phyloP scores from a whole-genome alignment of 1,140 invertebrate species.

The Eciton burchellii region DNA sequence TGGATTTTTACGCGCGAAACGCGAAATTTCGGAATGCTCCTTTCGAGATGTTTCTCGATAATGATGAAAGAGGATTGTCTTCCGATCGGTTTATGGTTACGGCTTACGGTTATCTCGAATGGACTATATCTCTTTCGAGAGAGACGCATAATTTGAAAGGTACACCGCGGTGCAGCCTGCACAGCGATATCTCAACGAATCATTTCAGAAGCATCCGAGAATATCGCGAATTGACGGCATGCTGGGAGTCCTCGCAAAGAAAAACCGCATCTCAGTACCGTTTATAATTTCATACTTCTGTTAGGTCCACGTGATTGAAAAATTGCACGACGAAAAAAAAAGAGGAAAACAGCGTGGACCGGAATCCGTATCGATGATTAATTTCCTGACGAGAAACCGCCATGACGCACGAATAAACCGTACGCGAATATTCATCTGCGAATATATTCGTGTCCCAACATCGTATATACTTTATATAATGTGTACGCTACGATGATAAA shows the following conservation, averaged over 20 bases:
- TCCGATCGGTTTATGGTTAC: background rate
- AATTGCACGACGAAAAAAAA: slow-evolving; percentile 30
- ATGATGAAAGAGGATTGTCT: background rate
- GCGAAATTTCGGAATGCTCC: background rate
- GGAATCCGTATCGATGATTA: slow-evolving; percentile 55
- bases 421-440: slow-evolving; percentile 15
- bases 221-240: background rate
- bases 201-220: slow-evolving; percentile 4
- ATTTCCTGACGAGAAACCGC: slow-evolving; percentile 55
- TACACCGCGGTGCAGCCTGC: background rate
- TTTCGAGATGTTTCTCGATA: background rate
- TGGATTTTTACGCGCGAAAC: background rate
- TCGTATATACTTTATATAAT: background rate
- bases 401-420: slow-evolving; percentile 40
- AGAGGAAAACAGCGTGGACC: slow-evolving; percentile 28
- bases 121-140: slow-evolving; percentile 7
- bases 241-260: slow-evolving; percentile 13
- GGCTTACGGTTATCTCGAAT: no score
- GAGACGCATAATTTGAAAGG: slow-evolving; percentile 1
- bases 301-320: slow-evolving; percentile 52
- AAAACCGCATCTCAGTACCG: slow-evolving; percentile 41
- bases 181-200: slow-evolving; percentile 6
- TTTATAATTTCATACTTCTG: slow-evolving; percentile 37
- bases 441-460: slow-evolving; percentile 36
- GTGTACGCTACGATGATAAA: slow-evolving; percentile 12